Evolutionary conservation across 2,797 vertebrate species (phyloP).

Genomic region (Coregonus suidteri): DNA sequence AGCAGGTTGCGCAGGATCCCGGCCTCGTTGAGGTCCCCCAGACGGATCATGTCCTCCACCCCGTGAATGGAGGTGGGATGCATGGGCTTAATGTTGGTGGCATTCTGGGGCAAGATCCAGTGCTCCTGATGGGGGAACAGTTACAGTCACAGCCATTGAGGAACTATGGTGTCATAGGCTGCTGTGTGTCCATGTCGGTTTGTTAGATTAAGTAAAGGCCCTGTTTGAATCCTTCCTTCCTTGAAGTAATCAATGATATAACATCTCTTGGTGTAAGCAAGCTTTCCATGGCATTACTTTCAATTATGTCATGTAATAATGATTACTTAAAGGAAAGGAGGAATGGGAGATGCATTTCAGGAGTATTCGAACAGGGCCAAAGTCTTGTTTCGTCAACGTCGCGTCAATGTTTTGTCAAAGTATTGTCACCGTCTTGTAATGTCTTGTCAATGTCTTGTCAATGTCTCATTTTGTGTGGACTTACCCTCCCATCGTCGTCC

Average conservation of each 20-base stretch:
- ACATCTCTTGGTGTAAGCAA: too few species aligned
- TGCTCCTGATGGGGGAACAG: conserved; percentile 79
- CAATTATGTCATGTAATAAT: too few species aligned
- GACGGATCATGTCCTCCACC: conserved; percentile 97
- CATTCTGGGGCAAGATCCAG: conserved; percentile 92
- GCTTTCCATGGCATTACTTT: too few species aligned
- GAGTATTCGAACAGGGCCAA: too few species aligned
- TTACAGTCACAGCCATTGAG: not conserved
- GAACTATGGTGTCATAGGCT: too few species aligned
- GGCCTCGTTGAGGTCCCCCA: conserved; percentile 95
- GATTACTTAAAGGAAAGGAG: too few species aligned
- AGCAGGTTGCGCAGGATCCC: conserved; percentile 95
- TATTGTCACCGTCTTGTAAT: not conserved
- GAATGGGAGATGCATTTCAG: too few species aligned
- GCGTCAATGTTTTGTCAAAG: not conserved
- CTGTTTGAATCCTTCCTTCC: too few species aligned
- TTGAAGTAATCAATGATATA: too few species aligned
- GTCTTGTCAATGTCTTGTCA: not conserved
- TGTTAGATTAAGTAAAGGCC: too few species aligned
- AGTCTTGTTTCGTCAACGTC: too few species aligned
- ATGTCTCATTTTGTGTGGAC: conserved; percentile 50
- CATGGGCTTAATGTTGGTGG: conserved; percentile 95
- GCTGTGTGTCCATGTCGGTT: too few species aligned
- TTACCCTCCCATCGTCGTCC: conserved; percentile 92
- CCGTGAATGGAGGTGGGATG: conserved; percentile 96